Evolutionary conservation across 2,113 vertebrate species (phyloP), one percentile per base, ranked within the genome.

Genomic region (Xiphorhynchus elegans): DNA sequence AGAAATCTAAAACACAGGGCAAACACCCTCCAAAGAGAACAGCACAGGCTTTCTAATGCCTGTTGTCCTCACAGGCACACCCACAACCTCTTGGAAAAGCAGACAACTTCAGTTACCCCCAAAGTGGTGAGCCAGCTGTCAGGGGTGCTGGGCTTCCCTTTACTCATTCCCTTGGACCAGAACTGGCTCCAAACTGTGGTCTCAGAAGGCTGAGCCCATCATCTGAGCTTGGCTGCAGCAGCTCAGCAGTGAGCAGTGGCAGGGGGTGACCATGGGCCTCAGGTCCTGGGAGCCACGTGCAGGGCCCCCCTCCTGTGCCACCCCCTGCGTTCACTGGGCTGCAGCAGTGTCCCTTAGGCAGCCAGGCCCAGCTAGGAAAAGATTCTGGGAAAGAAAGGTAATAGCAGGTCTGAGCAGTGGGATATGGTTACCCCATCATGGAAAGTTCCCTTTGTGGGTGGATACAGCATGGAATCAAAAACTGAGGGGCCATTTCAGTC

Each of bases 341-440:
- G 40, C 21, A 13, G 9, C 12, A 1, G 11, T 3, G 16, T 20
- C 16, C 17, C 14, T 29, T 39, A 44, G 40, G 37, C 25, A 55
- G 20, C 24, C 67, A 88, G 33, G 68, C 4, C 8, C 52, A 74
- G 35, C 23, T 7, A 9, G 35, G 56, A 37, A 9, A 58, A 20
- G 29, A 44, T 12, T 23, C 9, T 3, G 3, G 46, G 50, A 60
- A 69, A 58, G 40, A n/a, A 49, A 55, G 25, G 23, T 0, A 1
- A 14, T 0, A 42, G 46, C 24, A 56, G 25, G 37, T 29, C 33
- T 10, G 47, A 70, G 64, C 1, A 2, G 42, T 24, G 47, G 29
- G 29, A 0, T 21, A 42, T 20, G 10, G 25, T 17, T 3, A 58
- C 4, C 11, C 24, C 31, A 23, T 11, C 21, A 2, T 0, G 2